Conservation (phyloP, 2,113 vertebrate genomes). For the Carlito syrichta region DNA sequence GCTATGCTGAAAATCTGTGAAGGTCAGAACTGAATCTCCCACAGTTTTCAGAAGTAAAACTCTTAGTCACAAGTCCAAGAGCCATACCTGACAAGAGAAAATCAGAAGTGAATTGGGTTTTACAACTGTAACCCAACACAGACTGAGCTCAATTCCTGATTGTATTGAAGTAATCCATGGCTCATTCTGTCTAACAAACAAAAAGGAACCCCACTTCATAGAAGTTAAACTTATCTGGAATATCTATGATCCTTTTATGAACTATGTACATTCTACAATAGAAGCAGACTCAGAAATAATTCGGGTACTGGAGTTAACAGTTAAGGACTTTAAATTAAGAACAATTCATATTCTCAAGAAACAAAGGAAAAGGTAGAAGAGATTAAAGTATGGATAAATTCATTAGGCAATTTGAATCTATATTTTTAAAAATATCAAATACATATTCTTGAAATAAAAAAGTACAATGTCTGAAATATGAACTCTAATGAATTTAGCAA, state of each 20-base stretch:
- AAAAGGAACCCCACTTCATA: not conserved
- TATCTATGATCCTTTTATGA: not conserved
- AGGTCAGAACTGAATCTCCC: not conserved
- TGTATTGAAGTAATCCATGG: not conserved
- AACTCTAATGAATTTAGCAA: not conserved
- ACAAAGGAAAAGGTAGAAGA: not conserved
- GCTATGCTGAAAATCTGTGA: not conserved
- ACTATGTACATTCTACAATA: not conserved
- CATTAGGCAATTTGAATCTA: not conserved
- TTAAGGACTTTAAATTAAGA: not conserved
- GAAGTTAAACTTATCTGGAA: not conserved
- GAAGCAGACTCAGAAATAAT: not conserved
- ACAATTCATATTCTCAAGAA: not conserved
- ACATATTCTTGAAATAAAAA: conserved; percentile 5
- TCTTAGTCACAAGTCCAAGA: not conserved
- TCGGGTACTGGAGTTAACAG: not conserved
- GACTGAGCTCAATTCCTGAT: not conserved
- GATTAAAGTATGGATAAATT: not conserved
- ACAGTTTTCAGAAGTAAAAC: not conserved
- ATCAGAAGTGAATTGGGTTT: not conserved
- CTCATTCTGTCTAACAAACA: not conserved
- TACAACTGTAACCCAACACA: not conserved
- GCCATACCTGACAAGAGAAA: not conserved
- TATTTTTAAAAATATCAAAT: not conserved
- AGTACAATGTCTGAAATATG: not conserved